These are phyloP conservation scores for Sarcophaga bullata DNA, from an alignment of 1,140 invertebrate species.

Conservation along the genomic window DNA sequence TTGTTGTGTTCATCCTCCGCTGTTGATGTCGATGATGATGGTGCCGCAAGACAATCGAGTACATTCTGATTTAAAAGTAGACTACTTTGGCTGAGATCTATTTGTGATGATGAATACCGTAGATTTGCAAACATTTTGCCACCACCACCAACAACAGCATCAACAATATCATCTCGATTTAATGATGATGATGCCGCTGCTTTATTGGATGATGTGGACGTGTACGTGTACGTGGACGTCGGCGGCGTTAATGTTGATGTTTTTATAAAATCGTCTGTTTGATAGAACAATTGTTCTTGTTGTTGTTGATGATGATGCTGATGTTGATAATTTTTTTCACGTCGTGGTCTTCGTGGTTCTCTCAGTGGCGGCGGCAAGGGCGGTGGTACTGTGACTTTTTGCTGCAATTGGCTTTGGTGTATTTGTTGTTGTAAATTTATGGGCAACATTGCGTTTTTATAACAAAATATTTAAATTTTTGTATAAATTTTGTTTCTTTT, in stretches of 20 bases:
- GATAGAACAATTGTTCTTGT: conserved; percentile 15
- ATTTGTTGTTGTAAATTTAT: conserved; percentile 27
- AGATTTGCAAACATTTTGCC: conserved; percentile 52
- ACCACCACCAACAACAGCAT: conserved; percentile 10
- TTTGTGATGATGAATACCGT: conserved; percentile 54
- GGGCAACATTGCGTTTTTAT: conserved; percentile 29
- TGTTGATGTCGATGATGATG: conserved; percentile 47
- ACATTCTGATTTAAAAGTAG: conserved; percentile 57
- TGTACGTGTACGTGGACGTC: background rate
- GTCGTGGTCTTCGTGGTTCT: conserved; percentile 5
- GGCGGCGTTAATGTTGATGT: background rate
- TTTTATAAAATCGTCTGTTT: conserved; percentile 25
- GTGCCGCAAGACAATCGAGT: conserved; percentile 49
- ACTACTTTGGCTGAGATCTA: conserved; percentile 60
- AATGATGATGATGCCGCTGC: background rate
- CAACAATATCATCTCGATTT: conserved; percentile 1
- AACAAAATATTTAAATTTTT: background rate
- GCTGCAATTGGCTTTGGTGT: background rate
- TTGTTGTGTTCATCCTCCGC: conserved; percentile 26
- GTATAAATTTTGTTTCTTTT: too few relatives aligned
- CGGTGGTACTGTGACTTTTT: conserved; percentile 25
- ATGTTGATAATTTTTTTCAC: conserved; percentile 45
- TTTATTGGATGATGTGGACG: conserved; percentile 2
- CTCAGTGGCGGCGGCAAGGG: conserved; percentile 23
- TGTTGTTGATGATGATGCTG: conserved; percentile 34